These are phyloP conservation scores for Latheticus oryzae DNA, from an alignment of 2,888 invertebrate genomes.

Conservation along the genomic window DNA sequence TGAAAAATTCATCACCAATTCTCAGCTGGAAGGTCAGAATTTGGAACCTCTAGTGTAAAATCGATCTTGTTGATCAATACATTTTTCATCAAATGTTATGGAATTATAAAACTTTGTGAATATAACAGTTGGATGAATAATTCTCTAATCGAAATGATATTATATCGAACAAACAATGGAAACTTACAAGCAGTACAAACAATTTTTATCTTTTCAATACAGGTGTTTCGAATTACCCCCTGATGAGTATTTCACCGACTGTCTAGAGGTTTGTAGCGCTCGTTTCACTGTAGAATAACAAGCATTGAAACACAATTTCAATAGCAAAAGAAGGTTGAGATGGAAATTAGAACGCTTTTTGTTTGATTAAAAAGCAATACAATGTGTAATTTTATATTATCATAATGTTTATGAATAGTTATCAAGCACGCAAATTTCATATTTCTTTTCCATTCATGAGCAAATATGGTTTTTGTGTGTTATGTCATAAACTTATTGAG, in stretches of 20 bases:
- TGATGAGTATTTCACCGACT: slow-evolving; percentile 20
- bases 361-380: slow-evolving; percentile 23
- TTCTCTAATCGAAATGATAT: slow-evolving; percentile 10
- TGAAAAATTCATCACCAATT: no score
- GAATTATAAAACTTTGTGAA: not conserved
- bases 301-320: slow-evolving; percentile 30
- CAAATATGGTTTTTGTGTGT: no score
- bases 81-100: slow-evolving; percentile 24
- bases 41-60: slow-evolving; percentile 1
- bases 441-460: no score
- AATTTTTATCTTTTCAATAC: slow-evolving; percentile 29
- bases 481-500: no score
- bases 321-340: slow-evolving; percentile 18
- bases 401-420: no score
- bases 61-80: slow-evolving; percentile 1
- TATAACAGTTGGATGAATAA: slow-evolving; percentile 3
- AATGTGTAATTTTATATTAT: slow-evolving; percentile 11
- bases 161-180: slow-evolving; percentile 12
- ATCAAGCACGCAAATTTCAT: no score
- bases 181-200: slow-evolving; percentile 14
- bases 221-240: slow-evolving; percentile 29
- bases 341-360: slow-evolving; percentile 27
- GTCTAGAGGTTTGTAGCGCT: slow-evolving; percentile 24
- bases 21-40: no score
- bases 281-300: slow-evolving; percentile 24